Percentiles rank a stretch among this genome's conserved stretches.
Evolutionary conservation across 2,797 vertebrate species (phyloP).

Genomic region (Pangasius macronema): DNA sequence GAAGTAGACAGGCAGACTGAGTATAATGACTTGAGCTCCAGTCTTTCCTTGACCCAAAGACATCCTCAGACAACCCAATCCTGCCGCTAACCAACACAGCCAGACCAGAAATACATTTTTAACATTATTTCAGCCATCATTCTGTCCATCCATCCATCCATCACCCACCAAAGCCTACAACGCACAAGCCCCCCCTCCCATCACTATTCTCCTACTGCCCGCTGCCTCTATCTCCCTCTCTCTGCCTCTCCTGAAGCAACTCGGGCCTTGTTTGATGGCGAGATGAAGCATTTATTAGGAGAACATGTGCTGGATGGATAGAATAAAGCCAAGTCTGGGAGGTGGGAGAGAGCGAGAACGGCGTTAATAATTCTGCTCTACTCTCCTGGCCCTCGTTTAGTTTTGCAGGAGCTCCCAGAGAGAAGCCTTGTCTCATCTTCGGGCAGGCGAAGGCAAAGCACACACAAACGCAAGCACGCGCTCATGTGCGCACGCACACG

Average conservation of each 20-base stretch:
- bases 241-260: constrained; percentile 48
- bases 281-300: constrained; percentile 69
- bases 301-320: constrained; percentile 50
- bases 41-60: constrained; percentile 37
- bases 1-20: background rate
- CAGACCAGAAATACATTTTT: constrained; percentile 53
- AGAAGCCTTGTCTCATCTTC: constrained; percentile 40
- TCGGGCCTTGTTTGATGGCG: constrained; percentile 58
- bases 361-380: constrained; percentile 55
- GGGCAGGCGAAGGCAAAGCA: constrained; percentile 28
- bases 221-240: constrained; percentile 18
- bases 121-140: constrained; percentile 45
- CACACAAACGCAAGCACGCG: background rate
- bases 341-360: constrained; percentile 28
- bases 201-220: constrained; percentile 63
- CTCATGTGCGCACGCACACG: background rate
- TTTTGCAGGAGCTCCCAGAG: constrained; percentile 46
- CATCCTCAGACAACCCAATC: constrained; percentile 32
- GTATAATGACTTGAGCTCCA: constrained; percentile 38
- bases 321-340: constrained; percentile 47
- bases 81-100: constrained; percentile 32
- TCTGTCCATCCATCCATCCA: constrained; percentile 34
- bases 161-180: constrained; percentile 48
- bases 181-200: constrained; percentile 34
- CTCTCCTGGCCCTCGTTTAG: constrained; percentile 53